Evolutionary conservation across 2,113 vertebrate genomes (phyloP).

Genomic region (Balaeniceps rex): DNA sequence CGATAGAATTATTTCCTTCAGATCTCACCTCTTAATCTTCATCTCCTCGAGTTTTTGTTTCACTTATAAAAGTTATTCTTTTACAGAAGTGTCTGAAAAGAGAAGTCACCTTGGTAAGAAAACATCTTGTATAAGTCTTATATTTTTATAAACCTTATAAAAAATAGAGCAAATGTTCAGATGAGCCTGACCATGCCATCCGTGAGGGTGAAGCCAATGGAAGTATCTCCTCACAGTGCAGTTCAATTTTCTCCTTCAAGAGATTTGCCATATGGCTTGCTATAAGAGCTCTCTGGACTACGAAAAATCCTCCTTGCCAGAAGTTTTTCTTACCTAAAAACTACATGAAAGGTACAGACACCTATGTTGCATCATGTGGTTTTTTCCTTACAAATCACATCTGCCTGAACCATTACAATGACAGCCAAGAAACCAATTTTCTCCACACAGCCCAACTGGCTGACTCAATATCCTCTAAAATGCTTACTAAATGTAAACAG

Average conservation of each 20-base stretch:
- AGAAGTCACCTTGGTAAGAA: not conserved
- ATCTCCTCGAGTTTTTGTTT: not conserved
- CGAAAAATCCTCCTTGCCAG: not conserved
- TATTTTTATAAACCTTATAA: not conserved
- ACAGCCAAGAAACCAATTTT: not conserved
- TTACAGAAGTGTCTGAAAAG: accelerated
- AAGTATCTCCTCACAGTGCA: not conserved
- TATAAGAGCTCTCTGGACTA: too few relatives aligned
- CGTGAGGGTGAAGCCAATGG: not conserved
- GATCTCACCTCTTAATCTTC: not conserved
- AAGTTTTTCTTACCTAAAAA: not conserved
- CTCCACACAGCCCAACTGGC: not conserved
- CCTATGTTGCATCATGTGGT: not conserved
- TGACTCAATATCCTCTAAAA: not conserved
- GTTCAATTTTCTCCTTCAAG: not conserved
- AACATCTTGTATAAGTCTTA: not conserved
- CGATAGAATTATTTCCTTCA: not conserved
- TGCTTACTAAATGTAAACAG: not conserved
- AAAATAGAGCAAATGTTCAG: not conserved
- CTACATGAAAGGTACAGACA: not conserved
- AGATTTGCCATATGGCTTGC: too few relatives aligned
- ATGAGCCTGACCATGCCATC: not conserved
- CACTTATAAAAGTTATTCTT: not conserved
- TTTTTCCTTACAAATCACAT: not conserved
- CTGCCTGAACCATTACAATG: not conserved